Evolutionary conservation across 2,113 vertebrate species (phyloP), one percentile per base, ranked within the genome.

Genomic region (Cyanoderma ruficeps): DNA sequence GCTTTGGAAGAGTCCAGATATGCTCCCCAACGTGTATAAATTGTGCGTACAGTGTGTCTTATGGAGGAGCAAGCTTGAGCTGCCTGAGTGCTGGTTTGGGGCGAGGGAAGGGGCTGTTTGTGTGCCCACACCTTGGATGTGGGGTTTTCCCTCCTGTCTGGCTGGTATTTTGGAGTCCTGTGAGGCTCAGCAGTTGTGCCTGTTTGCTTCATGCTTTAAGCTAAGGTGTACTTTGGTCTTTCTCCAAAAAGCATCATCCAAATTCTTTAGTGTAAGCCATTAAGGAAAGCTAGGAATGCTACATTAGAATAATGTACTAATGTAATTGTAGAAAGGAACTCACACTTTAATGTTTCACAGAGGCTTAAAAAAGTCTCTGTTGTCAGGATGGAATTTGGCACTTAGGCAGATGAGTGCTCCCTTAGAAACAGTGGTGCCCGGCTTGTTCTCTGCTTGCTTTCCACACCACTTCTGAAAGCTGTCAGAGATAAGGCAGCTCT

Each of bases 101-200:
- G 17, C 1, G 6, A 16, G 13, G 9, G 14, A 8, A 44, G 18
- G 22, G 37, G 31, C 25, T 30, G 10, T 64, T 33, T 9, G 13
- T 14, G 2, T 27, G 10, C 5, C 11, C 1, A 5, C 3, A 0
- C 6, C 11, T 28, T 4, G 9, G 14, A 22, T 46, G 46, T 8
- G n/a, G 25, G 2, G 2, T 27, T 49, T 52, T 30, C 3, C 49
- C 21, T 89, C 15, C 6, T 37, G 6, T 44, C 20, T 39, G 39
- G 39, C 10, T 35, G 28, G 11, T 41, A 7, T 25, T 63, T 63
- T 65, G 42, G n/a, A 55, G 15, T 28, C 9, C 83, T 35, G 19
- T 1, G 10, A 47, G 53, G n/a, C 31, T 86, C 46, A 39, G 50
- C 19, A 30, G 27, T 42, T 85, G 10, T 10, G 15, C 15, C 21